phyloP scores from a whole-genome alignment of 1,140 invertebrate species.

The Calephelis nemesis region DNA sequence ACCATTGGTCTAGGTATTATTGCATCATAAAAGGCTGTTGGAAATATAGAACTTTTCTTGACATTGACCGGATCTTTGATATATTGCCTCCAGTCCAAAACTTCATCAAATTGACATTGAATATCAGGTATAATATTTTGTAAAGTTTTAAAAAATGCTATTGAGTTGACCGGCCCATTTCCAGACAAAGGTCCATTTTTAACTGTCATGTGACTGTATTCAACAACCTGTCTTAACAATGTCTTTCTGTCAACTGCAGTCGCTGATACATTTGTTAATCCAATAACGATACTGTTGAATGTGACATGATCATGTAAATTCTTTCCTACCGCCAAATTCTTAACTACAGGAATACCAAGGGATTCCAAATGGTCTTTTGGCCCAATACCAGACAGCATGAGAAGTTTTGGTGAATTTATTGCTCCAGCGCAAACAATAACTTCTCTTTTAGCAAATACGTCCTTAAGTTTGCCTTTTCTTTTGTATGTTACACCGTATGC shows the following conservation, averaged over 20 bases:
- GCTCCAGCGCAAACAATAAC: conserved; percentile 82
- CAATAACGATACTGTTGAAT: conserved; percentile 77
- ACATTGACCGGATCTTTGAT: conserved; percentile 31
- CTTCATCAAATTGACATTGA: conserved; percentile 61
- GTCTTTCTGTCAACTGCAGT: conserved; percentile 56
- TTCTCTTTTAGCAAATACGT: conserved; percentile 81
- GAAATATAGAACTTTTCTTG: conserved; percentile 31
- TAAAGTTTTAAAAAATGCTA: conserved; percentile 72
- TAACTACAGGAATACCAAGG: conserved; percentile 80
- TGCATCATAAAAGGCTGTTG: conserved; percentile 36
- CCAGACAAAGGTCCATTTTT: conserved; percentile 68
- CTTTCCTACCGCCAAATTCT: conserved; percentile 84
- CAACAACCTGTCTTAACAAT: conserved; percentile 22
- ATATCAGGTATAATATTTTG: conserved; percentile 80
- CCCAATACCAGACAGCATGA: conserved; percentile 87
- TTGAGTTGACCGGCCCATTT: conserved; percentile 70
- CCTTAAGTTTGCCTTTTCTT: conserved; percentile 27
- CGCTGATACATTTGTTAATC: conserved; percentile 82
- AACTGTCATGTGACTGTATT: conserved; percentile 23
- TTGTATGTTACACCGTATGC: neutral
- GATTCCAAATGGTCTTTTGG: conserved; percentile 80
- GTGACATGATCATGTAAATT: conserved; percentile 90
- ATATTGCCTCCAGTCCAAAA: conserved; percentile 26
- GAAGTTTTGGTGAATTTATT: conserved; percentile 85
- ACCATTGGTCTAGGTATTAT: conserved; percentile 30